phyloP scores from a whole-genome alignment of 1,140 invertebrate genomes.

The Euborellia annulipes region DNA sequence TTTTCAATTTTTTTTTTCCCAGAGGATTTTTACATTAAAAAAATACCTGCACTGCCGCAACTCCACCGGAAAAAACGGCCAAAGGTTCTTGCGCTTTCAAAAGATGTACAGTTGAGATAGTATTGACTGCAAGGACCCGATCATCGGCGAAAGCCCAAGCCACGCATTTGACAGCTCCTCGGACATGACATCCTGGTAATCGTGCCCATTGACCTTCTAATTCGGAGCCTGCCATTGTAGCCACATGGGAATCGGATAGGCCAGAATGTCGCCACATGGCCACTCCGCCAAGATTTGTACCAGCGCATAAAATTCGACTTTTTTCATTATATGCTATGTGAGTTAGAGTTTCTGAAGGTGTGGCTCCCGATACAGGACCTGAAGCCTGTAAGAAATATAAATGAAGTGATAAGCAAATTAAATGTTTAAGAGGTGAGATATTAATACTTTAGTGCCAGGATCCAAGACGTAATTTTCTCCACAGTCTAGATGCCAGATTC shows the following conservation, averaged over 20 bases:
- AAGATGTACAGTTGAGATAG: slow-evolving; percentile 55
- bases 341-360: no score
- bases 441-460: not conserved
- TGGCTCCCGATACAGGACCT: no score
- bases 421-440: no score
- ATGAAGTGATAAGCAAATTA: no score
- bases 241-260: not conserved
- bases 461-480: slow-evolving; percentile 77
- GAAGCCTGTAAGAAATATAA: no score
- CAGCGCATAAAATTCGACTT: slow-evolving; percentile 51
- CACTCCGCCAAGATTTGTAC: slow-evolving; percentile 79
- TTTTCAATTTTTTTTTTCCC: no score
- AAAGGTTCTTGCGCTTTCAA: slow-evolving; percentile 22
- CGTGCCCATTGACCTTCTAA: not conserved
- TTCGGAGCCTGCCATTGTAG: not conserved
- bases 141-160: slow-evolving; percentile 49
- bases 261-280: slow-evolving; percentile 56
- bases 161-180: slow-evolving; percentile 55
- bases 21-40: no score
- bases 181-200: slow-evolving; percentile 27
- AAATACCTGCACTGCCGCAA: no score
- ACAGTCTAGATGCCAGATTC: slow-evolving; percentile 85
- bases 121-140: slow-evolving; percentile 67
- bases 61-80: no score
- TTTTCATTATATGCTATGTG: slow-evolving; percentile 20